These are phyloP conservation scores for Sebastes iracundus DNA, from an alignment of 2,797 vertebrate species.

Conservation along the genomic window DNA sequence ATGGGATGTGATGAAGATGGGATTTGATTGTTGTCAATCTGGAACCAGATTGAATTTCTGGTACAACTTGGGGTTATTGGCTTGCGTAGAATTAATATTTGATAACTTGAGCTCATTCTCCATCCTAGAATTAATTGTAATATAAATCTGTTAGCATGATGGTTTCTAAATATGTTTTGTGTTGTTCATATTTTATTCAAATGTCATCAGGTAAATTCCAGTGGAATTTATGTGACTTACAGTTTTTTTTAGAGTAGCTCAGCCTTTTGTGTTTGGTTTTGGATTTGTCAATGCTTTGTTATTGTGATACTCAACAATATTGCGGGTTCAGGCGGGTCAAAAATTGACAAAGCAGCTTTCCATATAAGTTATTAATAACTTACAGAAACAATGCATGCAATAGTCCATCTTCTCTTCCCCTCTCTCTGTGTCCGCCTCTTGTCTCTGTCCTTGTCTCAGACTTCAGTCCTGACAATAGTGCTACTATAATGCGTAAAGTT, in stretches of 20 bases:
- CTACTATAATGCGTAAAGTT: background rate
- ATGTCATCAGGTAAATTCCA: background rate
- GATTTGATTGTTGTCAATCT: conserved; percentile 9
- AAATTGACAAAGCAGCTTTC: background rate
- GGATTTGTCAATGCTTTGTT: background rate
- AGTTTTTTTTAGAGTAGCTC: background rate
- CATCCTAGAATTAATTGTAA: background rate
- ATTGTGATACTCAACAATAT: background rate
- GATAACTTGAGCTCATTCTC: background rate
- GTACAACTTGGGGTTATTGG: background rate
- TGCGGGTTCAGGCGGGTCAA: background rate
- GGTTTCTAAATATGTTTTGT: background rate
- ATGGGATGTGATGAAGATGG: background rate
- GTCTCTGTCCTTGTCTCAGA: background rate
- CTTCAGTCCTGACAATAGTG: background rate
- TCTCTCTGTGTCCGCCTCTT: no score
- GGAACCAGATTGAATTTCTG: conserved; percentile 12
- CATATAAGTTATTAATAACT: background rate
- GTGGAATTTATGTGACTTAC: background rate
- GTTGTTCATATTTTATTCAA: background rate
- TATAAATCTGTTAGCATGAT: background rate
- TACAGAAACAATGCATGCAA: background rate
- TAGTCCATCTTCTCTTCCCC: background rate
- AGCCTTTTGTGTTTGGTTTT: background rate
- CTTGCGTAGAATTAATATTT: background rate